Conservation (phyloP, 2,113 vertebrate species). For the Xenopus tropicalis region UCB_Xtro_10.0 CM004444.2:92481501-92482000, state of each 20-base stretch:
- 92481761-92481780: conserved; percentile 37
- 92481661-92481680: too few species aligned
- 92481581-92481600: too few species aligned
- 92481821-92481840: conserved; percentile 38
- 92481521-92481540: too few species aligned
- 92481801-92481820: conserved; percentile 30
- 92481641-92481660: too few species aligned
- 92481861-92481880: conserved; percentile 42
- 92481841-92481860: conserved; percentile 36
- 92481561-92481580: too few species aligned
- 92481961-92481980: conserved; percentile 58
- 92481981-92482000: conserved; percentile 52
- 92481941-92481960: conserved; percentile 51
- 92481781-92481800: conserved; percentile 43
- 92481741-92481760: conserved; percentile 31
- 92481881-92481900: conserved; percentile 39
- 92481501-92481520: too few species aligned
- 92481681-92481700: too few species aligned
- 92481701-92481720: conserved; percentile 20
- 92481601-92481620: too few species aligned
- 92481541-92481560: too few species aligned
- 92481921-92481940: conserved; percentile 51
- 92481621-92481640: too few species aligned
- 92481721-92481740: conserved; percentile 38
- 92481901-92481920: conserved; percentile 37